phyloP scores from a whole-genome alignment of 2,797 vertebrate genomes.

The Ataeniobius toweri region DNA sequence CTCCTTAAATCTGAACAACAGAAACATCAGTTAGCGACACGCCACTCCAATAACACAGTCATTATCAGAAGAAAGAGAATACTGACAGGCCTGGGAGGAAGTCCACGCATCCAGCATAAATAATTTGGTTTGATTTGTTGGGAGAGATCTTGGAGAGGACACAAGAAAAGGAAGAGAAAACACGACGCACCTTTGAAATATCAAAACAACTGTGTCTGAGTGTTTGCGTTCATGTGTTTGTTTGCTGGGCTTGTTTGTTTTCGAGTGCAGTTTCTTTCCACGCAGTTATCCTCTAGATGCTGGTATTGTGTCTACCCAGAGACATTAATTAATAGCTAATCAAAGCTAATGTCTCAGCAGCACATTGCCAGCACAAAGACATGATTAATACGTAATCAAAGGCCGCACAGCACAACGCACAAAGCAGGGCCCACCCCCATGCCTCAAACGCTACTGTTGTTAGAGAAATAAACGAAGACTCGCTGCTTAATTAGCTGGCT shows the following conservation, averaged over 20 bases:
- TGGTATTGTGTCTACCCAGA: slow-evolving; percentile 78
- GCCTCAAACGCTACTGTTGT: slow-evolving; percentile 76
- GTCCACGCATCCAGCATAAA: slow-evolving; percentile 76
- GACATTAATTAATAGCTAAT: slow-evolving; percentile 89
- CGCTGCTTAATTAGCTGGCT: slow-evolving; percentile 77
- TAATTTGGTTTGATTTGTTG: slow-evolving; percentile 83
- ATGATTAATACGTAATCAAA: slow-evolving; percentile 89
- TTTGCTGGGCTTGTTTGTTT: slow-evolving; percentile 80
- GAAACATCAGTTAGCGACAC: slow-evolving; percentile 72
- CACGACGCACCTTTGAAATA: slow-evolving; percentile 84
- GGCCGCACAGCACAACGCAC: slow-evolving; percentile 77
- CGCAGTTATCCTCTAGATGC: slow-evolving; percentile 79
- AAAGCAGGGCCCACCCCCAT: slow-evolving; percentile 79
- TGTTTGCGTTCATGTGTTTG: slow-evolving; percentile 72
- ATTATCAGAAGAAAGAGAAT: slow-evolving; percentile 80
- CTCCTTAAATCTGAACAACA: slow-evolving; percentile 88
- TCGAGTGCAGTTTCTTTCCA: slow-evolving; percentile 72
- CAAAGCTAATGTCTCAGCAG: slow-evolving; percentile 84
- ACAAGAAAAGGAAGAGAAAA: slow-evolving; percentile 74
- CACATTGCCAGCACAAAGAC: slow-evolving; percentile 80
- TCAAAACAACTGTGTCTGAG: slow-evolving; percentile 79
- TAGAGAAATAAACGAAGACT: slow-evolving; percentile 76
- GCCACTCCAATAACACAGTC: slow-evolving; percentile 67
- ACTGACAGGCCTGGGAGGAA: slow-evolving; percentile 77
- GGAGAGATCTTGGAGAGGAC: slow-evolving; percentile 80